These are phyloP conservation scores for Nymphalis io DNA, from an alignment of 1,140 invertebrate species.

Conservation along the genomic window DNA sequence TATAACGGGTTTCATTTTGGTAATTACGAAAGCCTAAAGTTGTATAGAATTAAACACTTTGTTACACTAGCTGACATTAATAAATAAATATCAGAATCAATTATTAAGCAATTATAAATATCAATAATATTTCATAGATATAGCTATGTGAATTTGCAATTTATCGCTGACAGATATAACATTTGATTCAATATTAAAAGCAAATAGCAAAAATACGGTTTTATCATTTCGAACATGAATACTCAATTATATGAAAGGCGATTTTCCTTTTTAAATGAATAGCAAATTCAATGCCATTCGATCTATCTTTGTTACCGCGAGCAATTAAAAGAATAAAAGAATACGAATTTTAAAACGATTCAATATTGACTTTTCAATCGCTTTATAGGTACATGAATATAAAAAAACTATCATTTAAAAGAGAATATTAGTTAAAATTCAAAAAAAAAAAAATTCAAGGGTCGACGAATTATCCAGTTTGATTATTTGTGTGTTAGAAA, in stretches of 20 bases:
- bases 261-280: constrained; percentile 47
- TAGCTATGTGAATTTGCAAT: background rate
- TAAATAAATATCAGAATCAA: too few species aligned
- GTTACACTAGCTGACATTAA: too few species aligned
- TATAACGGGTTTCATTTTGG: too few species aligned
- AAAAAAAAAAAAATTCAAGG: background rate
- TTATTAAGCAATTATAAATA: background rate
- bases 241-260: constrained; percentile 41
- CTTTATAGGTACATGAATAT: background rate
- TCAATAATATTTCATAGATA: background rate
- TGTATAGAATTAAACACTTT: too few species aligned
- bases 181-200: constrained; percentile 31
- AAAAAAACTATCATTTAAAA: background rate
- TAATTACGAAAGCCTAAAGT: too few species aligned
- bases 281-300: constrained; percentile 44
- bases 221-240: constrained; percentile 36
- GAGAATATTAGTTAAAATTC: background rate
- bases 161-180: constrained; percentile 8
- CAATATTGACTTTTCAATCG: constrained; percentile 11
- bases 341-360: constrained; percentile 30
- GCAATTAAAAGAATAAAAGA: constrained; percentile 58
- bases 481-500: too few species aligned
- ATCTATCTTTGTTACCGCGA: constrained; percentile 53
- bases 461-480: too few species aligned
- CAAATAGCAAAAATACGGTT: constrained; percentile 39